phyloP scores from a whole-genome alignment of 37 sponge, comb jelly and placozoan genomes.

The Axinella damicornis region DNA sequence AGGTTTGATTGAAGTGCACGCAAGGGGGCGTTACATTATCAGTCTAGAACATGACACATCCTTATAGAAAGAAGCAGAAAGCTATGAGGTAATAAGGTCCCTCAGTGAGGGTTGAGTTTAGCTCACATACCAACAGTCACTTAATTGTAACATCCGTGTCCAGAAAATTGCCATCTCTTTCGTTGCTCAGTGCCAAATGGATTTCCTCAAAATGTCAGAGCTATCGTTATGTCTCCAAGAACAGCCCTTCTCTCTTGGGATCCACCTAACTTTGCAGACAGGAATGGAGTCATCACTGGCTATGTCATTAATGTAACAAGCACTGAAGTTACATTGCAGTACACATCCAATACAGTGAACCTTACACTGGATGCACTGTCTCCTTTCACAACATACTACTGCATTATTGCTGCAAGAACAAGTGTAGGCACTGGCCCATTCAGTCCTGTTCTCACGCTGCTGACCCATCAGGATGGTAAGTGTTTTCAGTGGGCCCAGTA shows the following conservation, averaged over 20 bases:
- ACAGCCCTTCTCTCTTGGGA: neutral
- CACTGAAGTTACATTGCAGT: neutral
- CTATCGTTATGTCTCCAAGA: neutral
- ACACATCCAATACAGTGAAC: neutral
- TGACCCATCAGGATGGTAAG: constrained; percentile 30
- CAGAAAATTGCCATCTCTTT: no score
- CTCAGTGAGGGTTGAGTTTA: no score
- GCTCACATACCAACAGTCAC: no score
- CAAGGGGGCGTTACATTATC: no score
- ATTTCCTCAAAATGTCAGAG: no score
- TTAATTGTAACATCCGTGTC: no score
- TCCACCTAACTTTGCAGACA: constrained; percentile 5
- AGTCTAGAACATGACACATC: no score
- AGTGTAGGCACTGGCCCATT: constrained; percentile 36
- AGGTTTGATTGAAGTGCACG: no score
- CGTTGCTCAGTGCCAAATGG: no score
- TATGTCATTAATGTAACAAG: constrained; percentile 16
- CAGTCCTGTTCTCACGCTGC: neutral
- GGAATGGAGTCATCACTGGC: constrained; percentile 35
- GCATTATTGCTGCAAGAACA: constrained; percentile 39
- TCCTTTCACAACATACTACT: constrained; percentile 43
- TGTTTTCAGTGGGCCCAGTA: no score
- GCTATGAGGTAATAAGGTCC: no score
- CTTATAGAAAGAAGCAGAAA: no score
- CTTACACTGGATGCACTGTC: neutral